These are phyloP conservation scores for Scotopteryx bipunctaria DNA, from an alignment of 2,888 invertebrate genomes.

Conservation along the genomic window DNA sequence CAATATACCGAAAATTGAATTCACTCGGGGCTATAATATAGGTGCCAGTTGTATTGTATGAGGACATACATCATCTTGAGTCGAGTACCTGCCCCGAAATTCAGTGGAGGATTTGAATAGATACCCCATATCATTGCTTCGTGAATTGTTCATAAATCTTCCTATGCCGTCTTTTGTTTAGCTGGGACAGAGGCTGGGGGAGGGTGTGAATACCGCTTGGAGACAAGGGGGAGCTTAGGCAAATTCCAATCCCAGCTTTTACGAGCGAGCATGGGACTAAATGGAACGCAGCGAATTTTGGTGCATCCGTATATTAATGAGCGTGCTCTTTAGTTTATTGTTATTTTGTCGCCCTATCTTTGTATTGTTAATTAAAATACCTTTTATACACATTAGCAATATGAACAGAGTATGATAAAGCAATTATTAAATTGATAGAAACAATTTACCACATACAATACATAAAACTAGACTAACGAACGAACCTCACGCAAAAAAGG, in stretches of 20 bases:
- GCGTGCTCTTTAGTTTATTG: slow-evolving; percentile 46
- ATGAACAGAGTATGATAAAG: no score
- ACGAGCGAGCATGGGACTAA: slow-evolving; percentile 46
- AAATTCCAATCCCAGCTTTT: slow-evolving; percentile 57
- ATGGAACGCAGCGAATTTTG: slow-evolving; percentile 31
- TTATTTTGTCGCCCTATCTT: slow-evolving; percentile 28
- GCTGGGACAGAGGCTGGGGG: slow-evolving; percentile 44
- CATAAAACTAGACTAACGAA: no score
- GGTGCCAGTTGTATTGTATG: slow-evolving; percentile 55
- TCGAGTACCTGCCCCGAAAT: slow-evolving; percentile 62
- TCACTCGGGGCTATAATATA: slow-evolving; percentile 41
- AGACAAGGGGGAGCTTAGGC: slow-evolving; percentile 49
- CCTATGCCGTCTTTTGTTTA: slow-evolving; percentile 75
- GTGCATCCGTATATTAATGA: slow-evolving; percentile 44
- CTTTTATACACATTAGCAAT: no score
- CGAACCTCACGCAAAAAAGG: no score
- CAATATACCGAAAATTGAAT: slow-evolving; percentile 51
- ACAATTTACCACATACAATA: no score
- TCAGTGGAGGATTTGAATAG: slow-evolving; percentile 70
- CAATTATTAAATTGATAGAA: no score
- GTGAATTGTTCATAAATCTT: slow-evolving; percentile 80
- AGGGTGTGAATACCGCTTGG: slow-evolving; percentile 38
- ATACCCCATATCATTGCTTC: slow-evolving; percentile 76
- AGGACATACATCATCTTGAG: slow-evolving; percentile 64
- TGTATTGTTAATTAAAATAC: slow-evolving; percentile 35